These are phyloP conservation scores for Okamejei kenojei DNA, from an alignment of 2,797 vertebrate genomes.

Conservation along the genomic window DNA sequence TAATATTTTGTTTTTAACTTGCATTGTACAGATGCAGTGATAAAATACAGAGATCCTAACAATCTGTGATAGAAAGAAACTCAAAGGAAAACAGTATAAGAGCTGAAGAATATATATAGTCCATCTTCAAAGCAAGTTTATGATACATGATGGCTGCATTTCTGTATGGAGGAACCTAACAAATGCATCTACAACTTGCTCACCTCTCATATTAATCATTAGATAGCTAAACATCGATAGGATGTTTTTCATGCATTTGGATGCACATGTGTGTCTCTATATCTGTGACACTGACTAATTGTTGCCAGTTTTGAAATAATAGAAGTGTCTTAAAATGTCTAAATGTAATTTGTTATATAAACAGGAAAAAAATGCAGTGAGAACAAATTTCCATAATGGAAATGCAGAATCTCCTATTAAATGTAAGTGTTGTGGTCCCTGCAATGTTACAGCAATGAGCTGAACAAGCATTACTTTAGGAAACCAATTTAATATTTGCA, in stretches of 20 bases:
- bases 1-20: not conserved
- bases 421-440: not conserved
- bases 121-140: conserved; percentile 19
- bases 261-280: conserved; percentile 66
- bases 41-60: not conserved
- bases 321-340: conserved; percentile 68
- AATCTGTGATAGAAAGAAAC: not conserved
- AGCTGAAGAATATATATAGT: not conserved
- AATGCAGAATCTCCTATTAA: conserved; percentile 31
- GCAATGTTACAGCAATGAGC: not conserved
- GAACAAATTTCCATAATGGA: conserved; percentile 34
- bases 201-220: conserved; percentile 57
- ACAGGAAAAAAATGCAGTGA: conserved; percentile 46
- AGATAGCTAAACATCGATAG: conserved; percentile 65
- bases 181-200: conserved; percentile 47
- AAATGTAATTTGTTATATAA: conserved; percentile 65
- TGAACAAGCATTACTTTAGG: not conserved
- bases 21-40: too few relatives aligned
- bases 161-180: conserved; percentile 27
- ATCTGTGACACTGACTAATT: conserved; percentile 67
- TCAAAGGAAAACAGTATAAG: not conserved
- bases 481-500: conserved; percentile 24
- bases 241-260: conserved; percentile 62
- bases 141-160: conserved; percentile 27
- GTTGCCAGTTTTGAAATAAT: conserved; percentile 62